phyloP scores from a whole-genome alignment of 2,113 vertebrate genomes.

The Dromaius novaehollandiae region DNA sequence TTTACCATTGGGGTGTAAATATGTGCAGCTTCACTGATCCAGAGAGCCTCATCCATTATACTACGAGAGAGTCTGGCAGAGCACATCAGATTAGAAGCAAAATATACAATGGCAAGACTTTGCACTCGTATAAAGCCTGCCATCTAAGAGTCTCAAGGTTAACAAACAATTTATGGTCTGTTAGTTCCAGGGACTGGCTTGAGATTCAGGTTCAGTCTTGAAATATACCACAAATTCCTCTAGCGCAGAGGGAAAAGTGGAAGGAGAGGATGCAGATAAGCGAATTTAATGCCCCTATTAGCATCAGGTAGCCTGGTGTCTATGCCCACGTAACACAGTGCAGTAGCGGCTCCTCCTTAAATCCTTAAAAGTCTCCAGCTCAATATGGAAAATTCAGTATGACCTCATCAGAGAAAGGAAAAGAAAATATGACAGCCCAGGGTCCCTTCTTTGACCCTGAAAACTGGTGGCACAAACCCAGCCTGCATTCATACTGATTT shows the following conservation, averaged over 20 bases:
- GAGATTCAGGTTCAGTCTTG: not conserved
- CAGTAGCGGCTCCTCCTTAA: not conserved
- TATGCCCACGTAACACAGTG: not conserved
- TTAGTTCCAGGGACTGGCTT: not conserved
- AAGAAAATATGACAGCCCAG: not conserved
- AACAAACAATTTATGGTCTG: not conserved
- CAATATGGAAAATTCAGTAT: not conserved
- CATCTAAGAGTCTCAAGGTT: not conserved
- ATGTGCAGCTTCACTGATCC: not conserved
- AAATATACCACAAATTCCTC: not conserved
- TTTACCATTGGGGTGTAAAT: not conserved
- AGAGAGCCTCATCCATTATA: not conserved
- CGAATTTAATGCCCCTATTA: not conserved
- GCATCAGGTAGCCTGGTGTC: not conserved
- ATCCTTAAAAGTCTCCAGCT: not conserved
- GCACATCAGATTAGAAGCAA: not conserved
- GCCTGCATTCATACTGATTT: not conserved
- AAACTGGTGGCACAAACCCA: not conserved
- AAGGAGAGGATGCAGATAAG: rapidly evolving
- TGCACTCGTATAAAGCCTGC: not conserved
- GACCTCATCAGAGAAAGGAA: not conserved
- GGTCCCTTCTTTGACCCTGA: not conserved
- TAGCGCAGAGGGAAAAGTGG: not conserved
- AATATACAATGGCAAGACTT: not conserved
- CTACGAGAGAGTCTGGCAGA: not conserved